phyloP scores from a whole-genome alignment of 2,113 vertebrate genomes.

The Coptodon bakossiorum region DNA sequence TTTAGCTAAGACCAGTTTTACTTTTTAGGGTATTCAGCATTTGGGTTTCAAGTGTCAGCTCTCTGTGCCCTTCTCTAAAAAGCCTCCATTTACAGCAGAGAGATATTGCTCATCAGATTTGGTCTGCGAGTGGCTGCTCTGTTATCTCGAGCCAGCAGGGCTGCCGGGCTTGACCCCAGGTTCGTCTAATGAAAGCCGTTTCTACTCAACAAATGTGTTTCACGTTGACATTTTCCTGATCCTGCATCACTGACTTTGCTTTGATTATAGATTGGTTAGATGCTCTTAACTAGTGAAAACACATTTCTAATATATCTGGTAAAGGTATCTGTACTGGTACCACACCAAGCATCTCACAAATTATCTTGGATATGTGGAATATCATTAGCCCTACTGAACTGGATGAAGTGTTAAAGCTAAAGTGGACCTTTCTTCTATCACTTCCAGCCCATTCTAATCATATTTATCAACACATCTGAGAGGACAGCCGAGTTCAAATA shows the following conservation, averaged over 20 bases:
- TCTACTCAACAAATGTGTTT: background rate
- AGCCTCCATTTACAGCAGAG: background rate
- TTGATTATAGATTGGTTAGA: background rate
- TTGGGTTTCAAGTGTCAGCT: background rate
- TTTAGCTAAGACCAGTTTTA: background rate
- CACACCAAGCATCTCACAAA: background rate
- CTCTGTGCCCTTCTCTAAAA: background rate
- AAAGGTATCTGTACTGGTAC: background rate
- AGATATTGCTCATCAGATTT: background rate
- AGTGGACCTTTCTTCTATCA: background rate
- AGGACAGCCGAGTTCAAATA: background rate
- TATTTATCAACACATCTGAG: conserved; percentile 5
- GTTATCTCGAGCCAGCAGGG: conserved; percentile 9
- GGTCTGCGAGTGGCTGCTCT: background rate
- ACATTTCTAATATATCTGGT: background rate
- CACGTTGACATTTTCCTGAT: background rate
- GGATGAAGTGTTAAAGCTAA: background rate
- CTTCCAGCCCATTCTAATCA: background rate
- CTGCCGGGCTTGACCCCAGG: background rate
- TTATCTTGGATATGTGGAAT: background rate
- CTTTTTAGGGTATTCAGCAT: background rate
- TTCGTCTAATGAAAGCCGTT: background rate
- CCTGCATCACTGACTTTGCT: background rate
- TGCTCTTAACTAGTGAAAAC: background rate
- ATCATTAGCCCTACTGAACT: background rate